Conservation (phyloP, 2,797 vertebrate species). For the Pantherophis vulpinus region DNA sequence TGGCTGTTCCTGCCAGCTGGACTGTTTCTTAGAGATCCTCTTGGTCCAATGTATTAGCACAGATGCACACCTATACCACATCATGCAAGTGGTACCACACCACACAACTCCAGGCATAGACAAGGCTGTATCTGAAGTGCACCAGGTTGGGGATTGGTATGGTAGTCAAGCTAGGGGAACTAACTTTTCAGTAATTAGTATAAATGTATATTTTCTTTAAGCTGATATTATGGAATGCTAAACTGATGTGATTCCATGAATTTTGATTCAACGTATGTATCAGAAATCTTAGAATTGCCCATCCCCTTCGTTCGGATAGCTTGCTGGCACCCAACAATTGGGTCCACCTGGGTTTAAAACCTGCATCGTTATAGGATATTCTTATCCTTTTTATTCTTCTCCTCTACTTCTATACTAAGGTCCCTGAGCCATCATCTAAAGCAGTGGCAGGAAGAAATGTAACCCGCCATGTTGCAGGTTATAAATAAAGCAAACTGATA, state of each 20-base stretch:
- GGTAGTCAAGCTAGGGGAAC: neutral
- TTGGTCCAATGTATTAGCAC: neutral
- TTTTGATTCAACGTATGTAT: neutral
- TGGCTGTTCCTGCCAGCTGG: neutral
- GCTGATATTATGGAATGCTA: neutral
- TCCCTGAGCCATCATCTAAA: constrained; percentile 16
- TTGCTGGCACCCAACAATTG: neutral
- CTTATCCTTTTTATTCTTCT: constrained; percentile 39
- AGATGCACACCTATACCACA: neutral
- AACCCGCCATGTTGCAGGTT: constrained; percentile 44
- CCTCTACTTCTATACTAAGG: neutral
- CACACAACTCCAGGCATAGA: neutral
- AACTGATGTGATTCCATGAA: neutral
- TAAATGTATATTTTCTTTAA: neutral
- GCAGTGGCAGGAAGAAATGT: constrained; percentile 28
- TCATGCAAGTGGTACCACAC: neutral
- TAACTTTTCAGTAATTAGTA: neutral
- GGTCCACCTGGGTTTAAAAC: constrained; percentile 51
- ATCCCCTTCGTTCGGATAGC: constrained; percentile 34
- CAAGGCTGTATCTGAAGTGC: neutral
- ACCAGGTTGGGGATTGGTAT: neutral
- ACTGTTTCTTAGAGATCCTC: neutral
- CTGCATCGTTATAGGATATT: constrained; percentile 41
- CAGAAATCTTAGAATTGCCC: constrained; percentile 9
- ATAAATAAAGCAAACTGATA: constrained; percentile 55